Evolutionary conservation across 2,888 invertebrate species (phyloP), one percentile per base, ranked within the genome.

Genomic region (Campaea margaritaria): DNA sequence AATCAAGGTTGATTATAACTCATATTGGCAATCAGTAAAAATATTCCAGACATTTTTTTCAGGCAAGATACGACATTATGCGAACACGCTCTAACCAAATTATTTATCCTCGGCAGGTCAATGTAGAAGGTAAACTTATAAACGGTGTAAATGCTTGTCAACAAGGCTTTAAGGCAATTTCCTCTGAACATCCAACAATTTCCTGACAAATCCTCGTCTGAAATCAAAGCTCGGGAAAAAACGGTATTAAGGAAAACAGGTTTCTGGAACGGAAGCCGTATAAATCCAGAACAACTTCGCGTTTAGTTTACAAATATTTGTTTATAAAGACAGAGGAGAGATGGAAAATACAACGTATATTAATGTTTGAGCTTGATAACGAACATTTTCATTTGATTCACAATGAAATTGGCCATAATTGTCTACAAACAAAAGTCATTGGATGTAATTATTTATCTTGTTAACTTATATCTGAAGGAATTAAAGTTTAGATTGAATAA

Each of bases 141-240:
- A 61, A 51, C 55, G 60, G 56, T 57, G 61, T 70, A 76, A 79
- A 79, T 74, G 72, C 70, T 72, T 74, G 74, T 68, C 70, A 77
- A 77, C 70, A 76, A 73, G 73, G 76, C 81, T 75, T 73, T 79
- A 74, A 74, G 75, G 72, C 77, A 81, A 82, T 83, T 82, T 82
- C 78, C 76, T 73, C 62, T 64, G 68, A 74, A 81, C 78, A 83
- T 83, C 81, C 82, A 81, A 83, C 79, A 80, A 77, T 83, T 83
- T 82, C 76, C 78, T 75, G 64, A 66, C 63, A 74, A 70, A 72
- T 69, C 69, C 61, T 58, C 62, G 70, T 67, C 71, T 69, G 67
- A 69, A 82, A 76, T 77, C 76, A 78, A 78, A 79, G 74, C 62
- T 62, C 55, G 48, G 36, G 52, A 54, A 58, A 69, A 67, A 59